Percentiles rank a stretch among this genome's conserved stretches.
These are phyloP conservation scores for Parapristionchus giblindavisi DNA, from an alignment of 2,888 invertebrate genomes.

Conservation along the genomic window DNA sequence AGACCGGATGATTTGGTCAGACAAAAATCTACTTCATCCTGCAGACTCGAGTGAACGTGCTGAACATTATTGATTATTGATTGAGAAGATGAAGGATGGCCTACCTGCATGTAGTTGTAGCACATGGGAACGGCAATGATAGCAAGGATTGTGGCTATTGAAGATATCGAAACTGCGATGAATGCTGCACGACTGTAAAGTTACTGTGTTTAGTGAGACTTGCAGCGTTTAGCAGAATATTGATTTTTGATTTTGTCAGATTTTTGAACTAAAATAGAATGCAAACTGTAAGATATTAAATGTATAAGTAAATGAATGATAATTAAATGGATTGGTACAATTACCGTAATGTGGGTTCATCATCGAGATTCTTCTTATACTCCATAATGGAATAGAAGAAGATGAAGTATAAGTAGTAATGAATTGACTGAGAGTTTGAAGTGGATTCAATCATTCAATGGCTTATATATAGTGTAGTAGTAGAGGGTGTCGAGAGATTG, in stretches of 20 bases:
- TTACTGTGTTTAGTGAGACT: background rate
- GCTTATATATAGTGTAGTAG: too few relatives aligned
- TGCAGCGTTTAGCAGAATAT: too few relatives aligned
- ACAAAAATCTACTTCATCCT: constrained; percentile 35
- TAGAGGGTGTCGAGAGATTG: too few relatives aligned
- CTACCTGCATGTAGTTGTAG: constrained; percentile 37
- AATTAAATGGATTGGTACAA: background rate
- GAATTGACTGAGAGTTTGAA: too few relatives aligned
- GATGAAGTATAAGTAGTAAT: background rate
- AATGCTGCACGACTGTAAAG: constrained; percentile 20
- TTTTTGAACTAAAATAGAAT: too few relatives aligned
- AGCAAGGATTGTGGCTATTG: background rate
- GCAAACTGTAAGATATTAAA: too few relatives aligned
- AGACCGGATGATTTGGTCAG: constrained; percentile 9
- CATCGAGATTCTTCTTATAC: background rate
- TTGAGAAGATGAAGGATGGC: background rate
- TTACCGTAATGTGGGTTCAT: background rate
- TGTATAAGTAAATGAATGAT: too few relatives aligned
- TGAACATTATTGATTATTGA: background rate
- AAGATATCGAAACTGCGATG: constrained; percentile 20
- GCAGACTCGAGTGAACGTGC: constrained; percentile 34
- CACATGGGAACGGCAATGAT: constrained; percentile 32
- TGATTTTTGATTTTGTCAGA: too few relatives aligned
- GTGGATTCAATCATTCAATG: too few relatives aligned
- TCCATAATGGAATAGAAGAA: background rate